These are phyloP conservation scores for Callithrix jacchus DNA, from an alignment of 2,113 vertebrate species.

Conservation along the genomic window DNA sequence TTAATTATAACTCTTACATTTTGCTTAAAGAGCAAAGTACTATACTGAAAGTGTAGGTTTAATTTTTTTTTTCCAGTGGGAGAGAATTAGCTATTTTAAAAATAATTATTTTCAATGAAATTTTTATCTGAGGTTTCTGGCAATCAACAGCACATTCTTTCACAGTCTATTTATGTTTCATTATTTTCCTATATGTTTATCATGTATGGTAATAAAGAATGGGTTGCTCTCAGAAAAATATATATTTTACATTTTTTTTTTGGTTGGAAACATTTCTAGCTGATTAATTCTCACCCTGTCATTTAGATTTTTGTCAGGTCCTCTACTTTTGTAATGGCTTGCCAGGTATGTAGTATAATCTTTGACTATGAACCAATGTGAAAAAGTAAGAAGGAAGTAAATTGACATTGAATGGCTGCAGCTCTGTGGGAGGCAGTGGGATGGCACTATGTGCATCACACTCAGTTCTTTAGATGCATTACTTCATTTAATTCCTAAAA, in stretches of 20 bases:
- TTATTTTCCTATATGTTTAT: background rate
- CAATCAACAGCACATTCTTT: background rate
- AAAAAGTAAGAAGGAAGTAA: background rate
- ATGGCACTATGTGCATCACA: background rate
- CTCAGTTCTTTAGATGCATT: background rate
- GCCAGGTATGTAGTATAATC: background rate
- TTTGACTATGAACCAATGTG: background rate
- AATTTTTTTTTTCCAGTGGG: background rate
- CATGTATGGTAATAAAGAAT: background rate
- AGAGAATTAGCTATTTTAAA: background rate
- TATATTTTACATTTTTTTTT: background rate
- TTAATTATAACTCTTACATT: slow-evolving; percentile 25
- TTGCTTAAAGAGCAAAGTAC: background rate
- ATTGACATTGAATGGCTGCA: background rate
- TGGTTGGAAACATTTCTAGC: background rate
- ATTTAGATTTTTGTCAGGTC: background rate
- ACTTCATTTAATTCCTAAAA: background rate
- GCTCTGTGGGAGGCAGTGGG: background rate
- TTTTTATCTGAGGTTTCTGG: background rate
- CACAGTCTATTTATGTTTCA: background rate
- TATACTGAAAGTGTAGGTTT: background rate
- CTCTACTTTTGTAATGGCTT: background rate
- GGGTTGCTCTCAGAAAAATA: background rate
- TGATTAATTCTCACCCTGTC: background rate
- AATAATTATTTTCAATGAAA: background rate